Evolutionary conservation across 2,888 invertebrate species (phyloP).

Genomic region (Agapostemon virescens): DNA sequence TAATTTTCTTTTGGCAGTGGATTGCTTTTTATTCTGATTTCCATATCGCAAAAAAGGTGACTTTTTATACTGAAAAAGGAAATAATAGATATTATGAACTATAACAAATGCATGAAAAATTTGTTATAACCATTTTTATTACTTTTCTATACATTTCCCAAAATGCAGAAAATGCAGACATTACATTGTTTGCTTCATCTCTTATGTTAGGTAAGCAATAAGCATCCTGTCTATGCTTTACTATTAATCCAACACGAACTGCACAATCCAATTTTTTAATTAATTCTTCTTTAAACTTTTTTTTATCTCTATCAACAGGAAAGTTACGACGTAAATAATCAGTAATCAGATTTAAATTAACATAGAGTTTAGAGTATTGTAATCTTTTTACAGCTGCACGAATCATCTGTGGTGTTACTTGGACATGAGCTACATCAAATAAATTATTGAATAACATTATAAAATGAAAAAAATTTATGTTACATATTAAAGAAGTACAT

Average conservation of each 20-base stretch:
- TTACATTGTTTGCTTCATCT: constrained; percentile 62
- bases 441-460: not conserved
- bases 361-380: constrained; percentile 63
- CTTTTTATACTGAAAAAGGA: constrained; percentile 17
- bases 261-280: constrained; percentile 67
- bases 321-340: constrained; percentile 63
- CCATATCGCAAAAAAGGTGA: not conserved
- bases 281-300: constrained; percentile 64
- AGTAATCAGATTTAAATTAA: constrained; percentile 66
- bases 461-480: not conserved
- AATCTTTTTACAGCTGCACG: constrained; percentile 67
- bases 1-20: not conserved
- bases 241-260: constrained; percentile 68
- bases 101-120: not conserved
- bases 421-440: constrained; percentile 39
- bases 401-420: constrained; percentile 71
- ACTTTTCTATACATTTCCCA: constrained; percentile 69
- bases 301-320: constrained; percentile 66
- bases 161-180: constrained; percentile 65
- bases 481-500: not conserved
- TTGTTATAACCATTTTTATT: constrained; percentile 32
- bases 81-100: not conserved
- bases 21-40: constrained; percentile 13
- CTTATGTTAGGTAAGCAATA: constrained; percentile 70
- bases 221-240: constrained; percentile 61